A percentile compares a stretch with the other conserved stretches of the same genome.
These are phyloP conservation scores for Perccottus glenii DNA, from an alignment of 2,113 vertebrate genomes.

Conservation along the genomic window DNA sequence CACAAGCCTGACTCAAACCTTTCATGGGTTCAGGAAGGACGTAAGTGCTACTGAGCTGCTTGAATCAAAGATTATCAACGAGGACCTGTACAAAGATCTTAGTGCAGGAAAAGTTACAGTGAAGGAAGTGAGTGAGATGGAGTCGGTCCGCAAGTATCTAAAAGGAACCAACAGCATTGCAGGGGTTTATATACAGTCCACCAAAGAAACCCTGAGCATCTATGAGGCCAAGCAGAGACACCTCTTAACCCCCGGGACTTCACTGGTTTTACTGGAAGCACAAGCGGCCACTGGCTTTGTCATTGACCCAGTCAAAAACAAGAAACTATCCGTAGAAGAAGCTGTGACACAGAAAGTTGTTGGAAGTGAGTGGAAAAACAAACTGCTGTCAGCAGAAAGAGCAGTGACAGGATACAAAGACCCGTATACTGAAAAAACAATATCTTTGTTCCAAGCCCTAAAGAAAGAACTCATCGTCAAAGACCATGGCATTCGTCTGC, in stretches of 20 bases:
- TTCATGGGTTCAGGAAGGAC: too few species aligned
- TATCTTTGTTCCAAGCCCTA: slow-evolving; percentile 83
- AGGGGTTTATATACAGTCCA: too few species aligned
- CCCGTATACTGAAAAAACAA: slow-evolving; percentile 81
- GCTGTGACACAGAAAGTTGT: slow-evolving; percentile 72
- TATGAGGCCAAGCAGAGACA: too few species aligned
- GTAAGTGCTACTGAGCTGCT: too few species aligned
- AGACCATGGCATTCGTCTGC: slow-evolving; percentile 71
- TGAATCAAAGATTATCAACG: too few species aligned
- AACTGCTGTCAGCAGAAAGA: slow-evolving; percentile 71
- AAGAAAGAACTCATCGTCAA: slow-evolving; percentile 73
- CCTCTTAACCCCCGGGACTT: slow-evolving; percentile 76
- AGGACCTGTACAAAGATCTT: too few species aligned
- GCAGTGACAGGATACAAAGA: slow-evolving; percentile 84
- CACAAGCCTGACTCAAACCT: too few species aligned
- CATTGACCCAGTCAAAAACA: slow-evolving; percentile 79
- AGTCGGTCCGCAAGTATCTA: too few species aligned
- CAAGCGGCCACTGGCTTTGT: slow-evolving; percentile 85
- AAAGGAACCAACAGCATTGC: too few species aligned
- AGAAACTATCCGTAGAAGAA: slow-evolving; percentile 79
- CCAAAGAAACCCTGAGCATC: too few species aligned
- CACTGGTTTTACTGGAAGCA: slow-evolving; percentile 75
- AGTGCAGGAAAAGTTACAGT: too few species aligned
- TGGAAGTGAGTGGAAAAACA: slow-evolving; percentile 71
- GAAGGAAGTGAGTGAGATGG: too few species aligned